phyloP scores from a whole-genome alignment of 2,888 invertebrate genomes.

The Diloba caeruleocephala region DNA sequence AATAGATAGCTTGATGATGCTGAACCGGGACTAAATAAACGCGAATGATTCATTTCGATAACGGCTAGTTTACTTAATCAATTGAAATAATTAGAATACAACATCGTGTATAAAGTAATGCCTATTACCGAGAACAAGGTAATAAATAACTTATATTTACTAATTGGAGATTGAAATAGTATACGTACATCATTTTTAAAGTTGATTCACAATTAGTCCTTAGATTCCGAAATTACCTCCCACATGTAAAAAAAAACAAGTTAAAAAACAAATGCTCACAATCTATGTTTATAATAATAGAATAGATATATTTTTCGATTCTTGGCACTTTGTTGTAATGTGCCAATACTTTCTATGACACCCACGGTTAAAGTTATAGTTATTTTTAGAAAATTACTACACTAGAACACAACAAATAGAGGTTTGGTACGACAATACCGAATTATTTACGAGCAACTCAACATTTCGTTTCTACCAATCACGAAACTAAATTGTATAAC shows the following conservation, averaged over 20 bases:
- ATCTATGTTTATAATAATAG: too few relatives aligned
- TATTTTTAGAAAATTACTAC: too few relatives aligned
- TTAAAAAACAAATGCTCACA: too few relatives aligned
- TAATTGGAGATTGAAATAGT: constrained; percentile 3
- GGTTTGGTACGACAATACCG: constrained; percentile 31
- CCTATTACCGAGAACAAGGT: constrained; percentile 13
- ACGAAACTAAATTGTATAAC: constrained; percentile 18
- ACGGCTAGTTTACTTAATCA: constrained; percentile 21
- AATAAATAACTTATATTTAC: constrained; percentile 30
- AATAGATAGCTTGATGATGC: constrained; percentile 2
- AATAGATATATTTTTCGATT: too few relatives aligned
- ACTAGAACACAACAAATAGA: constrained; percentile 18
- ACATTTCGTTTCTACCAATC: constrained; percentile 28
- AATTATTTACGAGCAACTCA: constrained; percentile 17
- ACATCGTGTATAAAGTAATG: constrained; percentile 9
- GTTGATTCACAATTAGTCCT: too few relatives aligned
- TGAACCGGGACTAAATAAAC: constrained; percentile 9
- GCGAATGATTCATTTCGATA: constrained; percentile 8
- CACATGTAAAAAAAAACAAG: too few relatives aligned
- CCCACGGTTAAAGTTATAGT: too few relatives aligned
- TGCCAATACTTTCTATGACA: too few relatives aligned
- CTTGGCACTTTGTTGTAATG: too few relatives aligned
- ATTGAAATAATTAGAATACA: constrained; percentile 16
- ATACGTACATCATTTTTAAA: constrained; percentile 2
- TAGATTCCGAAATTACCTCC: too few relatives aligned